Conservation (phyloP, 2,797 vertebrate species). For the Hylomyscus alleni region DNA sequence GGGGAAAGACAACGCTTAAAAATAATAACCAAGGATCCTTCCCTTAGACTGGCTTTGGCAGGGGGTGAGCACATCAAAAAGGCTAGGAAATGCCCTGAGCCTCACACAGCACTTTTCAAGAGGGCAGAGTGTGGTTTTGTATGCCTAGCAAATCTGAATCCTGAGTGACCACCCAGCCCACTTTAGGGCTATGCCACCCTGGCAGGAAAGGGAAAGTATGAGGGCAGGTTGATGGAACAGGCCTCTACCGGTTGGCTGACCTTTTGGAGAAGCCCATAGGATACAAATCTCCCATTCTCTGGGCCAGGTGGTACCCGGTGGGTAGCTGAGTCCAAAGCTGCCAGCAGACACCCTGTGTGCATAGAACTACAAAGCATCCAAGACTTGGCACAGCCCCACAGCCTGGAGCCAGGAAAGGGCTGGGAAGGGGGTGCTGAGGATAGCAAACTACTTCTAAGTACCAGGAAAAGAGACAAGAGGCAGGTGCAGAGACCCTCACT, state of each 20-base stretch:
- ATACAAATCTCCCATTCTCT: conserved; percentile 46
- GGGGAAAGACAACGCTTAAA: not conserved
- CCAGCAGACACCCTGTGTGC: not conserved
- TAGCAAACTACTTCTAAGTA: not conserved
- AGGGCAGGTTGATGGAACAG: not conserved
- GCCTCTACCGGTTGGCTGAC: conserved; percentile 68
- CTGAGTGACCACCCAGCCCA: not conserved
- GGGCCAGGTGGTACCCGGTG: conserved; percentile 69
- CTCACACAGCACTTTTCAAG: not conserved
- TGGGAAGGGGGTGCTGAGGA: not conserved
- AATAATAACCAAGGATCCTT: not conserved
- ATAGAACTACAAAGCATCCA: not conserved
- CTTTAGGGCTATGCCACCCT: not conserved
- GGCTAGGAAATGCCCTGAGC: not conserved
- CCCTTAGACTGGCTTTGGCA: not conserved
- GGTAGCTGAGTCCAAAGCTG: conserved; percentile 45
- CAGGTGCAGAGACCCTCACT: not conserved
- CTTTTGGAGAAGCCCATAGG: conserved; percentile 68
- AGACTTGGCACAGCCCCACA: not conserved
- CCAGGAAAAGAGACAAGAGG: not conserved
- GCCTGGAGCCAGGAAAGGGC: not conserved
- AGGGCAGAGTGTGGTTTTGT: not conserved
- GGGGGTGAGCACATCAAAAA: not conserved
- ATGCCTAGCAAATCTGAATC: not conserved
- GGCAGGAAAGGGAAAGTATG: not conserved